Evolutionary conservation across 2,797 vertebrate species (phyloP).

Genomic region (Chromis chromis): DNA sequence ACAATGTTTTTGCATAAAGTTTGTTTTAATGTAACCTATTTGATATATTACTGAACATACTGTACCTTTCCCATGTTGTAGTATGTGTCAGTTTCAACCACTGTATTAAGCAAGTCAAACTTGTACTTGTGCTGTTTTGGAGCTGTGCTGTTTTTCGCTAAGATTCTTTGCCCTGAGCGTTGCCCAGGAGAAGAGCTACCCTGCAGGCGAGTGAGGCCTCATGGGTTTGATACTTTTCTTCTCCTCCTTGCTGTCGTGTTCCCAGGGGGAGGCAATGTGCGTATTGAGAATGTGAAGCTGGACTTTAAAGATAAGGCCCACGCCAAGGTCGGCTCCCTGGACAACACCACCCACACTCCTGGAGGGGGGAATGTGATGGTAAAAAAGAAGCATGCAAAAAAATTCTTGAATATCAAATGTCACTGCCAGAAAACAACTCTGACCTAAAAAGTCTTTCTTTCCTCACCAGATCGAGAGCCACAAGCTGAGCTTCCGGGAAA

Average conservation of each 20-base stretch:
- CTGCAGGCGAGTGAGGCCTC: constrained; percentile 18
- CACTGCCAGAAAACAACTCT: neutral
- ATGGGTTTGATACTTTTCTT: constrained; percentile 31
- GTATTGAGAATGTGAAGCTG: constrained; percentile 96
- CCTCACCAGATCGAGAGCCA: constrained; percentile 93
- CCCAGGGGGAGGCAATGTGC: constrained; percentile 93
- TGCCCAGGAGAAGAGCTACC: neutral
- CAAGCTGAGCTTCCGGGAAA: constrained; percentile 93
- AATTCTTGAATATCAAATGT: constrained; percentile 1
- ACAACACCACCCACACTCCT: constrained; percentile 92
- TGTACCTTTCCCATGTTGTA: neutral
- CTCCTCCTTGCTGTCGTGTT: constrained; percentile 22
- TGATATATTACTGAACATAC: neutral
- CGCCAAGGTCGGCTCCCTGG: constrained; percentile 94
- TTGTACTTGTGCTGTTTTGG: neutral
- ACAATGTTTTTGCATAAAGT: neutral
- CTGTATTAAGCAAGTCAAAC: neutral
- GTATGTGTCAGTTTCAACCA: neutral
- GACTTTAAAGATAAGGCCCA: constrained; percentile 99
- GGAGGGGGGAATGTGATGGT: constrained; percentile 95
- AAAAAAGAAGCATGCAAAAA: constrained; percentile 22
- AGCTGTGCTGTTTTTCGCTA: neutral
- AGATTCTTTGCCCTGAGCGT: constrained; percentile 20
- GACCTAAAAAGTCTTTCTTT: neutral
- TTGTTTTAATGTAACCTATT: neutral